Evolutionary conservation across 2,113 vertebrate species (phyloP).

Genomic region (Spea bombifrons): DNA sequence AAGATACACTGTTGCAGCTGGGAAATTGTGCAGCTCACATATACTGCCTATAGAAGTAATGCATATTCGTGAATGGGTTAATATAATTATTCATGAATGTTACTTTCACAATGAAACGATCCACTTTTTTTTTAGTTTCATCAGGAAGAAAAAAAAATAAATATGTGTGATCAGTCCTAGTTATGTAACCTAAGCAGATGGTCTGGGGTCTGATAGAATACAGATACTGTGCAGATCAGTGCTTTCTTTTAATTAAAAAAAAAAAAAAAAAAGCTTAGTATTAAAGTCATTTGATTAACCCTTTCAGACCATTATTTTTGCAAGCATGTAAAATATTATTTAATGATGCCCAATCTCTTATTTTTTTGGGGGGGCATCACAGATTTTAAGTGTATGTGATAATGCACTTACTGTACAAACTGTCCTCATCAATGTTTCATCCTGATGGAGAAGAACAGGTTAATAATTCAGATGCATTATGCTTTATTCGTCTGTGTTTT

Average conservation of each 20-base stretch:
- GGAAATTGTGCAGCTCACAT: too few species aligned
- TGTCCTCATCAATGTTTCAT: conserved; percentile 56
- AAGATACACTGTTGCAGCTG: too few species aligned
- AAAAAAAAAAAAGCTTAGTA: neutral
- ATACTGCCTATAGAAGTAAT: too few species aligned
- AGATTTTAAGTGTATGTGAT: conserved; percentile 49
- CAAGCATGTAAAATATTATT: neutral
- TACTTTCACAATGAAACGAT: conserved; percentile 9
- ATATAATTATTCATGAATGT: neutral
- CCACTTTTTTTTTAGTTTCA: too few species aligned
- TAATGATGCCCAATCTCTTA: too few species aligned
- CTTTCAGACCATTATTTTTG: neutral
- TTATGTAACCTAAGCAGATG: conserved; percentile 44
- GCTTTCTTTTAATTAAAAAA: neutral
- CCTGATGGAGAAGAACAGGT: conserved; percentile 50
- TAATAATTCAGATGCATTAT: conserved; percentile 56
- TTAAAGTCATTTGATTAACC: neutral
- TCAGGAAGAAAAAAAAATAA: too few species aligned
- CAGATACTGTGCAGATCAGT: neutral
- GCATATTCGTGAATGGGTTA: too few species aligned
- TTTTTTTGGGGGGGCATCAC: neutral
- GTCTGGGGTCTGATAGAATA: neutral
- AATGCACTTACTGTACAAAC: conserved; percentile 55
- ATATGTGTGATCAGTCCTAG: conserved; percentile 16
- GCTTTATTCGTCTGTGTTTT: conserved; percentile 46